Evolutionary conservation across 2,888 invertebrate species (phyloP).

Genomic region (Scaptomyza tumidula): DNA sequence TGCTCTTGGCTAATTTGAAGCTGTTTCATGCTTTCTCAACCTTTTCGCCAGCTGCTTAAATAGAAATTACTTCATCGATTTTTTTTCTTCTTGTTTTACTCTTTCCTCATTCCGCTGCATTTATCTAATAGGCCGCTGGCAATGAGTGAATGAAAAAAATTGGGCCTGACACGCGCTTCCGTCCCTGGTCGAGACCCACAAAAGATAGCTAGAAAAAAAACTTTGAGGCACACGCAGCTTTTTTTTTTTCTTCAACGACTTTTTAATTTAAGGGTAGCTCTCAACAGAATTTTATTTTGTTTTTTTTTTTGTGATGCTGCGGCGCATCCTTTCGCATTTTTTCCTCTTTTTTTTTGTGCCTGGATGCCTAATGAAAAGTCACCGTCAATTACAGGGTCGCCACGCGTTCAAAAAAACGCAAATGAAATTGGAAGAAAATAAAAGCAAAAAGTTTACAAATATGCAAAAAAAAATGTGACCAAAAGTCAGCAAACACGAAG

Average conservation of each 20-base stretch:
- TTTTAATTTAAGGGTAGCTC: slow-evolving; percentile 75
- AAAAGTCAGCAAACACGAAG: slow-evolving; percentile 65
- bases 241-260: slow-evolving; percentile 61
- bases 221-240: slow-evolving; percentile 62
- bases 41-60: slow-evolving; percentile 50
- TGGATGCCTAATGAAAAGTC: slow-evolving; percentile 72
- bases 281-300: slow-evolving; percentile 30
- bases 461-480: slow-evolving; percentile 58
- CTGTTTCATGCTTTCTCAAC: slow-evolving; percentile 17
- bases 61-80: slow-evolving; percentile 75
- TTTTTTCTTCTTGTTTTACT: slow-evolving; percentile 40
- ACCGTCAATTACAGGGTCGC: slow-evolving; percentile 70
- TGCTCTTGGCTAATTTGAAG: slow-evolving; percentile 32
- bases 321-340: slow-evolving; percentile 61
- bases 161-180: slow-evolving; percentile 65
- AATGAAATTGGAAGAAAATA: slow-evolving; percentile 51
- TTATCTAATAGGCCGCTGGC: slow-evolving; percentile 68
- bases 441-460: slow-evolving; percentile 25
- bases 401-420: slow-evolving; percentile 60
- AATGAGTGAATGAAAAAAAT: slow-evolving; percentile 45
- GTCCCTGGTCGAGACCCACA: slow-evolving; percentile 49
- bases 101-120: slow-evolving; percentile 41
- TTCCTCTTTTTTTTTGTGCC: slow-evolving; percentile 25
- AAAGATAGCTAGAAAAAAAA: slow-evolving; percentile 56
- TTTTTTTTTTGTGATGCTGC: slow-evolving; percentile 16